Percentiles rank a stretch among this genome's conserved stretches.
phyloP scores from a whole-genome alignment of 2,113 vertebrate genomes.

The Amphiprion percula region DNA sequence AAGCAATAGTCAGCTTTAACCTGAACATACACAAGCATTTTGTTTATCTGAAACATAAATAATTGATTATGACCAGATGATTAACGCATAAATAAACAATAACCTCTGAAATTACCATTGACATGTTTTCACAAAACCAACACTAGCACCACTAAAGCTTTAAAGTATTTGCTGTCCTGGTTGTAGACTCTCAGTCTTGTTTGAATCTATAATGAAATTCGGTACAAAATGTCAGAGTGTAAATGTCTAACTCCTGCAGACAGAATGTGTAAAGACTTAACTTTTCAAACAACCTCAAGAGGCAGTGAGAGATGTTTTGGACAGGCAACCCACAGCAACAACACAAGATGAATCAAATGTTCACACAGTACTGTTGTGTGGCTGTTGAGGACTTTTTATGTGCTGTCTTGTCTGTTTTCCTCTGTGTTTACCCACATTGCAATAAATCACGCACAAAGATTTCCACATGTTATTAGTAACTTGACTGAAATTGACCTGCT shows the following conservation, averaged over 20 bases:
- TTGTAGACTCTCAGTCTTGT: too few species aligned
- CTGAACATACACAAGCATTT: too few species aligned
- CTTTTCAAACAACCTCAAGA: constrained; percentile 21
- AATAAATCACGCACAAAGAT: constrained; percentile 14
- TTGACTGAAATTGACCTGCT: constrained; percentile 34
- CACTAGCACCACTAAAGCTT: too few species aligned
- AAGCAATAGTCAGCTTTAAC: too few species aligned
- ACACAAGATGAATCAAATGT: constrained; percentile 14
- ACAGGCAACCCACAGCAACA: not conserved
- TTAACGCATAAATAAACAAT: too few species aligned
- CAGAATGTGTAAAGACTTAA: constrained; percentile 9
- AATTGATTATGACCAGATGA: too few species aligned
- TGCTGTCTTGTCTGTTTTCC: not conserved
- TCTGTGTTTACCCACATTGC: constrained; percentile 15
- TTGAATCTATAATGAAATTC: constrained; percentile 3
- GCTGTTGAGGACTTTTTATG: not conserved
- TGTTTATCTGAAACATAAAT: too few species aligned
- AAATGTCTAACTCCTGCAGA: too few species aligned
- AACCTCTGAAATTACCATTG: too few species aligned
- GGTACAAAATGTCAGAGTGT: constrained; percentile 8
- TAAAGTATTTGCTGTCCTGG: too few species aligned
- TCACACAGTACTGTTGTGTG: not conserved
- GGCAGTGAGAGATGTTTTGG: not conserved
- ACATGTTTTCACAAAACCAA: too few species aligned
- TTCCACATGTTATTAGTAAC: constrained; percentile 21